A percentile compares a stretch with the other conserved stretches of the same genome.
These are phyloP conservation scores for Bombus waltoni DNA, from an alignment of 1,140 invertebrate species.

Conservation along the genomic window DNA sequence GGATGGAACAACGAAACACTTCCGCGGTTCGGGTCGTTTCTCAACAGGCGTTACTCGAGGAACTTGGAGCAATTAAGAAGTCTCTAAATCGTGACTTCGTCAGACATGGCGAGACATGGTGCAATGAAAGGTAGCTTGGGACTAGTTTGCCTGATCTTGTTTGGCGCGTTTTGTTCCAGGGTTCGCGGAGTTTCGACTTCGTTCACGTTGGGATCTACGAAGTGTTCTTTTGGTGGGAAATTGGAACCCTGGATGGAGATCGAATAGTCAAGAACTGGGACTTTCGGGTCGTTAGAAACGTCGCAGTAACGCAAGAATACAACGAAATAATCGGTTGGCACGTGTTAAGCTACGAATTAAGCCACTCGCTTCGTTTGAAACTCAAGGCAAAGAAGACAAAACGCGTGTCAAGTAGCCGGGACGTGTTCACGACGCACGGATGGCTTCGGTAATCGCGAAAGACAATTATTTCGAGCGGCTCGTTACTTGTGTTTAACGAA, in stretches of 20 bases:
- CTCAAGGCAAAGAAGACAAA: no score
- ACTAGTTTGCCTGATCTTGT: neutral
- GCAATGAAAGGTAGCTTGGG: neutral
- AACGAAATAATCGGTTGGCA: no score
- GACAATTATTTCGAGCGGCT: conserved; percentile 34
- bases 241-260: neutral
- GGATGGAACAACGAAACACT: conserved; percentile 11
- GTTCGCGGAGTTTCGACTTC: neutral
- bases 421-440: neutral
- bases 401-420: neutral
- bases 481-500: conserved; percentile 29
- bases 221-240: neutral
- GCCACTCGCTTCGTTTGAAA: neutral
- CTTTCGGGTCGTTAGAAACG: neutral
- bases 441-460: conserved; percentile 39
- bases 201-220: neutral
- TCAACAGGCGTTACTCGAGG: neutral
- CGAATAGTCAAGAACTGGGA: neutral
- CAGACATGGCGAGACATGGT: no score
- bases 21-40: neutral
- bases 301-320: neutral
- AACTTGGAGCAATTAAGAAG: conserved; percentile 11
- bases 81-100: neutral
- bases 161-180: neutral
- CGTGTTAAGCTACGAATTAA: neutral